Evolutionary conservation across 2,113 vertebrate genomes (phyloP).

Genomic region (Gadus chalcogrammus): DNA sequence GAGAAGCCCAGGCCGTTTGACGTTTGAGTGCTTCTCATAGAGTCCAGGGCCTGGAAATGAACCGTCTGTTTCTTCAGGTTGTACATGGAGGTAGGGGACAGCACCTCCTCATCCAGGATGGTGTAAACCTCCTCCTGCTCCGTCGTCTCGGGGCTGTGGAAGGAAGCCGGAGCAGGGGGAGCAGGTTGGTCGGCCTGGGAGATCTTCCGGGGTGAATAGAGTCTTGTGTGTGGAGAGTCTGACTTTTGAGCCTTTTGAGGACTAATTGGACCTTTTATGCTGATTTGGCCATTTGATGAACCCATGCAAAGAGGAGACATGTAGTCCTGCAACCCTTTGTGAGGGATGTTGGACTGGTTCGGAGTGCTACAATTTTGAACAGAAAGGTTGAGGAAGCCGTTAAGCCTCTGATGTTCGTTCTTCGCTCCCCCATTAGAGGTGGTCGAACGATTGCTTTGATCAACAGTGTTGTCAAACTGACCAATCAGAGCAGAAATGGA

Average conservation of each 20-base stretch:
- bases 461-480: constrained; percentile 74
- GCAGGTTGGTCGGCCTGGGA: constrained; percentile 31
- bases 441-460: constrained; percentile 49
- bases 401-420: neutral
- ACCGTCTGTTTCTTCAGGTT: constrained; percentile 52
- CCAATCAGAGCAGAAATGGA: constrained; percentile 85
- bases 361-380: constrained; percentile 26
- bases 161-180: constrained; percentile 27
- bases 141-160: constrained; percentile 75
- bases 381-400: constrained; percentile 1
- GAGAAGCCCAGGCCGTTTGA: constrained; percentile 46
- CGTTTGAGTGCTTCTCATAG: constrained; percentile 24
- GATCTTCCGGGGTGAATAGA: constrained; percentile 23
- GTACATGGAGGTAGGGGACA: constrained; percentile 63
- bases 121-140: constrained; percentile 71
- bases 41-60: constrained; percentile 32
- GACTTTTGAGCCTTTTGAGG: constrained; percentile 40
- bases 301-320: constrained; percentile 29
- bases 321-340: constrained; percentile 22
- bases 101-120: constrained; percentile 71
- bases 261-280: constrained; percentile 9
- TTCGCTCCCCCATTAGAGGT: constrained; percentile 30
- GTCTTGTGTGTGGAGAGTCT: constrained; percentile 18
- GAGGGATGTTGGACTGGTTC: constrained; percentile 30
- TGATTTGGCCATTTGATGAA: constrained; percentile 5